phyloP scores from a whole-genome alignment of 2,888 invertebrate genomes.

The Protonemura montana region DNA sequence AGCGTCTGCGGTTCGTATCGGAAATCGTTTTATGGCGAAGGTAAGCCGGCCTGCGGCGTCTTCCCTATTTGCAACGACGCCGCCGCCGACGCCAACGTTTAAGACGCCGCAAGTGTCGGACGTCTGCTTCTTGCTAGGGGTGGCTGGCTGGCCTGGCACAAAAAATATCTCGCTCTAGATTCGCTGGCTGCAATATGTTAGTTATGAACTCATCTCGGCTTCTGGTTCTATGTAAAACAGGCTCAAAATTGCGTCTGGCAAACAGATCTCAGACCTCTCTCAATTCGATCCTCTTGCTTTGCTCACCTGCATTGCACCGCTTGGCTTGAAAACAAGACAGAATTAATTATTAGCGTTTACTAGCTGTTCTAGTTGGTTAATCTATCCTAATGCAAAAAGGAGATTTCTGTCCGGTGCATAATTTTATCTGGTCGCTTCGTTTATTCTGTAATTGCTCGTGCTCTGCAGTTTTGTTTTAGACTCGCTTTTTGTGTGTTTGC shows the following conservation, averaged over 20 bases:
- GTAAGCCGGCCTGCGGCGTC: background rate
- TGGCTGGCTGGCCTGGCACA: background rate
- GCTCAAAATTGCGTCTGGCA: background rate
- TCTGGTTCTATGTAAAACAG: background rate
- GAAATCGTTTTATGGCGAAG: conserved; percentile 23
- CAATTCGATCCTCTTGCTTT: background rate
- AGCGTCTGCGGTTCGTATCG: background rate
- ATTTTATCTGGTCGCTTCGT: background rate
- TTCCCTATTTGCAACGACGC: background rate
- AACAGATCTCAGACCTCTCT: background rate
- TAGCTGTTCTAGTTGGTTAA: background rate
- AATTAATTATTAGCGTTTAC: background rate
- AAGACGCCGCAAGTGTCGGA: background rate
- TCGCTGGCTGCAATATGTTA: background rate
- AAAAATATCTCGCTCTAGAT: background rate
- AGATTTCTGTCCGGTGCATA: background rate
- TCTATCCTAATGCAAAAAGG: background rate
- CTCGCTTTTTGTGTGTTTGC: background rate
- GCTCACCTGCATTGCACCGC: background rate
- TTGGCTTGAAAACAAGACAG: background rate
- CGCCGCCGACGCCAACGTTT: background rate
- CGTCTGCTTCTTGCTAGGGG: background rate
- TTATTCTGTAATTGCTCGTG: background rate
- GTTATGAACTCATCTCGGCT: background rate
- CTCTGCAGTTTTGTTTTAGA: background rate